phyloP scores from a whole-genome alignment of 1,140 invertebrate species.

The Calliphora vicina region DNA sequence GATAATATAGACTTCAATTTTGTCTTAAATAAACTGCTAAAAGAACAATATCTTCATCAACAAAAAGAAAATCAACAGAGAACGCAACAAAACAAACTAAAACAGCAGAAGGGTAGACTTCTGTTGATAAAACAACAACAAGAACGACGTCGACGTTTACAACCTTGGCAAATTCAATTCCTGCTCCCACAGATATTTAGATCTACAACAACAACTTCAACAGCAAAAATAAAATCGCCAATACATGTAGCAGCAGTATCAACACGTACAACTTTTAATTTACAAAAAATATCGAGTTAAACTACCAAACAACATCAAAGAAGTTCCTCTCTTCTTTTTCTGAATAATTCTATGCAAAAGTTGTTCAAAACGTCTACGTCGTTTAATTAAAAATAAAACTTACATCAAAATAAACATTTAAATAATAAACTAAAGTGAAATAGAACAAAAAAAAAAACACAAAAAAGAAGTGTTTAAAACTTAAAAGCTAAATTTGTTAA shows the following conservation, averaged over 20 bases:
- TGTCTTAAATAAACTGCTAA: conserved; percentile 11
- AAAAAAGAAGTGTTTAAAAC: not conserved
- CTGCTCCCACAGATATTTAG: conserved; percentile 8
- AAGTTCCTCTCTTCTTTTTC: conserved; percentile 2
- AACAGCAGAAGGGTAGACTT: not conserved
- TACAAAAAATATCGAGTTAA: not conserved
- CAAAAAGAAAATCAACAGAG: conserved; percentile 39
- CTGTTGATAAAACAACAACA: conserved; percentile 25
- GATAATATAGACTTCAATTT: conserved; percentile 25
- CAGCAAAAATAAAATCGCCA: not conserved
- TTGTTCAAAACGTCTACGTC: not conserved
- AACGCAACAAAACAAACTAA: not conserved
- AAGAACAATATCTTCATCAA: conserved; percentile 12
- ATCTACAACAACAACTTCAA: conserved; percentile 35
- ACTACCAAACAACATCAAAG: too few species aligned
- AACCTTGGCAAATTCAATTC: conserved; percentile 45
- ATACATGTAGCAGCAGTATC: conserved; percentile 21
- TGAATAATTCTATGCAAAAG: conserved; percentile 7
- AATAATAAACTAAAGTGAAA: not conserved
- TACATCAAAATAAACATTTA: not conserved
- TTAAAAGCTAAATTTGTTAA: not conserved
- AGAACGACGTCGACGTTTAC: conserved; percentile 55
- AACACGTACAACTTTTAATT: conserved; percentile 8
- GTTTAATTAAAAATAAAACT: not conserved
- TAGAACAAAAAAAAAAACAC: not conserved